Percentiles rank a stretch among this genome's conserved stretches.
phyloP scores from a whole-genome alignment of 2,888 invertebrate species.

The Syritta pipiens region DNA sequence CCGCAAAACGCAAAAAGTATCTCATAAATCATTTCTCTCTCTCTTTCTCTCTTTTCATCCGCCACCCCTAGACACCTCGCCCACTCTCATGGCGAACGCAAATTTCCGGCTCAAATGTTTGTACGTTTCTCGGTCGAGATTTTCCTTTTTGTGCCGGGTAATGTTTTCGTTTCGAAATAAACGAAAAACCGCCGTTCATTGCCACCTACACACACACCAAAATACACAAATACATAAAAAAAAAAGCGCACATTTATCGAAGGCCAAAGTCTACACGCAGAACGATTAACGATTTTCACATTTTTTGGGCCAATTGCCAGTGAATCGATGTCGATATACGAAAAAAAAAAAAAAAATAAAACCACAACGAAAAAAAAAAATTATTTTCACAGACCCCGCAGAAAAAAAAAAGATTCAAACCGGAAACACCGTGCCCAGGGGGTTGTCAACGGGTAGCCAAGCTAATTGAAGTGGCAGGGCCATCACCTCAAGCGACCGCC shows the following conservation, averaged over 20 bases:
- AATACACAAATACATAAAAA: neutral
- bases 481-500: no score
- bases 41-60: no score
- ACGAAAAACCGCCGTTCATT: conserved; percentile 34
- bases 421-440: no score
- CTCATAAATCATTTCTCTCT: conserved; percentile 37
- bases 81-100: conserved; percentile 9
- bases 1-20: conserved; percentile 11
- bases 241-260: neutral
- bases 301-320: conserved; percentile 48
- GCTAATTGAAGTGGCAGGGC: no score
- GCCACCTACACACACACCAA: conserved; percentile 22
- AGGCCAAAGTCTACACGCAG: conserved; percentile 22
- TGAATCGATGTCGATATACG: conserved; percentile 11
- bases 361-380: neutral
- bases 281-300: conserved; percentile 37
- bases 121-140: neutral
- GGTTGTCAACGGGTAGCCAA: no score
- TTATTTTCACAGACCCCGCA: neutral
- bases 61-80: no score
- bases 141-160: neutral
- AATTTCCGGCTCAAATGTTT: conserved; percentile 33
- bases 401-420: no score
- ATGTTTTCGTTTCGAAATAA: neutral
- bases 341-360: neutral